phyloP scores from a whole-genome alignment of 64 coral and sea anemone genomes.

The Montipora efflorescens region DNA sequence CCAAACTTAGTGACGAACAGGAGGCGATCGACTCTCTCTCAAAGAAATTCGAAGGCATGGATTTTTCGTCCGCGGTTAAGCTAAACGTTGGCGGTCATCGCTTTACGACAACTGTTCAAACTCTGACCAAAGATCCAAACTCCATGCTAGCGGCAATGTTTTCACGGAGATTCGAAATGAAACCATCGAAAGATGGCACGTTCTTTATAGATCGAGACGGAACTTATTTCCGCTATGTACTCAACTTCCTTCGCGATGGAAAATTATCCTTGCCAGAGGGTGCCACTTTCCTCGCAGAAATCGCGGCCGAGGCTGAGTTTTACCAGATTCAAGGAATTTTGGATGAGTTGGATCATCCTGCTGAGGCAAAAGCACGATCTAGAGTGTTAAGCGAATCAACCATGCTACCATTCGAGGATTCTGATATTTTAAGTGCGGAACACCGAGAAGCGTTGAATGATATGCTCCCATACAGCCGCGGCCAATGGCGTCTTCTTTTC shows the following conservation, averaged over 20 bases:
- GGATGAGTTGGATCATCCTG: not conserved
- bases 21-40: too few species aligned
- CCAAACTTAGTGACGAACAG: too few species aligned
- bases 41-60: too few species aligned
- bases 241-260: conserved; percentile 88
- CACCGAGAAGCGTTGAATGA: too few species aligned
- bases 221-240: conserved; percentile 82
- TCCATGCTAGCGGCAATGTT: conserved; percentile 92
- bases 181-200: conserved; percentile 57
- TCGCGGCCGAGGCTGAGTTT: not conserved
- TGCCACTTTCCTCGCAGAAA: not conserved
- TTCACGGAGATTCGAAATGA: conserved; percentile 75
- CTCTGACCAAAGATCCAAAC: conserved; percentile 75
- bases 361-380: not conserved
- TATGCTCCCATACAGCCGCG: not conserved
- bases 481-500: not conserved
- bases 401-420: not conserved
- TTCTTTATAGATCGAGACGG: conserved; percentile 94
- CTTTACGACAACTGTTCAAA: conserved; percentile 79
- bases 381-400: too few species aligned
- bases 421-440: not conserved
- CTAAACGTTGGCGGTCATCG: conserved; percentile 80
- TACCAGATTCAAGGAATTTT: not conserved
- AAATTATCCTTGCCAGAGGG: not conserved
- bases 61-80: not conserved